Percentiles rank a stretch among this genome's conserved stretches.
Conservation (phyloP, 2,888 invertebrate species). For the Drosophila parthenogenetica region DNA sequence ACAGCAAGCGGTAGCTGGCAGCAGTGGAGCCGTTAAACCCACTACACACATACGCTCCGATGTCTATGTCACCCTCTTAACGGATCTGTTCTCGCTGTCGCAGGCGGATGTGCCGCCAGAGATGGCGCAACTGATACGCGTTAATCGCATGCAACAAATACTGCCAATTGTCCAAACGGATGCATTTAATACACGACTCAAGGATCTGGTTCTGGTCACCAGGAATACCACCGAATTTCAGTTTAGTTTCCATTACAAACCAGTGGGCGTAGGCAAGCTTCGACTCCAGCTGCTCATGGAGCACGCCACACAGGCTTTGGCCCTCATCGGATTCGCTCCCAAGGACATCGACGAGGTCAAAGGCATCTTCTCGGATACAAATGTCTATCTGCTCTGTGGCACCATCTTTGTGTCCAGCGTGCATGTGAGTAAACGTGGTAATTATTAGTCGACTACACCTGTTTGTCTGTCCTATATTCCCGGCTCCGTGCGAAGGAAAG, state of each 20-base stretch:
- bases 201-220: constrained; percentile 90
- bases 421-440: constrained; percentile 90
- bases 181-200: constrained; percentile 91
- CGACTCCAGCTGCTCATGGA: constrained; percentile 92
- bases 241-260: constrained; percentile 90
- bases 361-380: constrained; percentile 97
- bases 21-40: constrained; percentile 82
- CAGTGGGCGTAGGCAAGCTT: constrained; percentile 92
- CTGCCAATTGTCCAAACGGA: constrained; percentile 94
- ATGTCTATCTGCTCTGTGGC: constrained; percentile 94
- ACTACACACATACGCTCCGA: constrained; percentile 91
- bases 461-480: too few species aligned
- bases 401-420: constrained; percentile 96
- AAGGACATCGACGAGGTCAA: constrained; percentile 99
- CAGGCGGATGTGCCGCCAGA: constrained; percentile 89
- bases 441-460: too few species aligned
- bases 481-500: too few species aligned
- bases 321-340: constrained; percentile 89
- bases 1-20: too few species aligned
- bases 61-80: constrained; percentile 91
- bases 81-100: constrained; percentile 89
- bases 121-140: constrained; percentile 87
- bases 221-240: constrained; percentile 87
- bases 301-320: constrained; percentile 89
- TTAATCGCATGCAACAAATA: constrained; percentile 88